These are phyloP conservation scores for Phataginus tetradactyla DNA, from an alignment of 2,797 vertebrate genomes.

Conservation along the genomic window DNA sequence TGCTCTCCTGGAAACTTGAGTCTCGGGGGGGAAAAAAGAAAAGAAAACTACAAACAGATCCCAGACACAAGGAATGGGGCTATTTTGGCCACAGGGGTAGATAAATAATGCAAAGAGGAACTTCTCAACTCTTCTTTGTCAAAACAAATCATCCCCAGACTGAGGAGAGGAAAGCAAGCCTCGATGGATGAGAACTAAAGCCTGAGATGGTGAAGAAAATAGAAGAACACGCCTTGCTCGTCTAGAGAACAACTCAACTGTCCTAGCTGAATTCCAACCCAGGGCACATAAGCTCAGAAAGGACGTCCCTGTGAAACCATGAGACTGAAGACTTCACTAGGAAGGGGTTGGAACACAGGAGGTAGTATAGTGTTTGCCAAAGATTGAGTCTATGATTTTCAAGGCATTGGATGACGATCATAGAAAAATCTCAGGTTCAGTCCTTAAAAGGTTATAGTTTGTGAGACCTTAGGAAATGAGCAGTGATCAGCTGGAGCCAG, in stretches of 20 bases:
- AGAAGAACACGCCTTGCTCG: not conserved
- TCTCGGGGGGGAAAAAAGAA: not conserved
- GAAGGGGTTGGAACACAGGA: not conserved
- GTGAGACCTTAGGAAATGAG: not conserved
- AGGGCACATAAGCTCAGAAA: not conserved
- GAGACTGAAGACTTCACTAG: not conserved
- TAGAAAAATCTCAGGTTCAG: not conserved
- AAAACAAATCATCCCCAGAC: slow-evolving; percentile 31
- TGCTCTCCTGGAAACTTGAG: slow-evolving; percentile 16
- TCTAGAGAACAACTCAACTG: not conserved
- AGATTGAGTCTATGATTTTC: not conserved
- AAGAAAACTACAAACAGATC: slow-evolving; percentile 49
- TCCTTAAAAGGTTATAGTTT: not conserved
- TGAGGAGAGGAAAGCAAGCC: not conserved
- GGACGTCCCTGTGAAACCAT: not conserved
- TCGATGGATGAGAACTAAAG: not conserved
- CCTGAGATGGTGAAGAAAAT: not conserved
- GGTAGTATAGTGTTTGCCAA: not conserved
- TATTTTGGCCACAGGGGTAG: slow-evolving; percentile 40
- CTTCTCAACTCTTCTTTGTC: slow-evolving; percentile 44
- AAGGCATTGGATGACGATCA: not conserved
- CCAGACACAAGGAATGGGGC: not conserved
- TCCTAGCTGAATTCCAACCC: not conserved
- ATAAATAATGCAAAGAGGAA: slow-evolving; percentile 59
- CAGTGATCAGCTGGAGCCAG: not conserved